phyloP scores from a whole-genome alignment of 2,113 vertebrate genomes.

The Urocitellus parryii region DNA sequence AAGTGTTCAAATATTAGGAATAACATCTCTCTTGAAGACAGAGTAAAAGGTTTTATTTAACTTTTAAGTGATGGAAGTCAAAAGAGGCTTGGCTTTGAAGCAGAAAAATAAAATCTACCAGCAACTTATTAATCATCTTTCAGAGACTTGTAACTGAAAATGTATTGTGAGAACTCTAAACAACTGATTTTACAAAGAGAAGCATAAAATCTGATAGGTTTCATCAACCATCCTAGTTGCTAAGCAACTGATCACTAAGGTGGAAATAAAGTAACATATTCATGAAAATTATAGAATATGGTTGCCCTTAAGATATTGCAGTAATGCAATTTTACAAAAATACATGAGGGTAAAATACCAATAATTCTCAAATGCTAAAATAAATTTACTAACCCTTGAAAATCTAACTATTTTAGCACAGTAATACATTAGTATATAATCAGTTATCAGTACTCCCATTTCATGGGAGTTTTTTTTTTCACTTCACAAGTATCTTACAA shows the following conservation, averaged over 20 bases:
- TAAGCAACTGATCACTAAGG: constrained; percentile 59
- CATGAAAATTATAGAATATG: not conserved
- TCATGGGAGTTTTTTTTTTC: no score
- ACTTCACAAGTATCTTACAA: no score
- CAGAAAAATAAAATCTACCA: not conserved
- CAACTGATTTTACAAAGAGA: constrained; percentile 15
- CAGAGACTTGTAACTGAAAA: not conserved
- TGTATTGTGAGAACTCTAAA: constrained; percentile 6
- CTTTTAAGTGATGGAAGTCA: not conserved
- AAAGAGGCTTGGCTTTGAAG: not conserved
- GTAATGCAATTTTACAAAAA: no score
- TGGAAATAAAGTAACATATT: constrained; percentile 5
- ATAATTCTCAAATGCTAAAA: no score
- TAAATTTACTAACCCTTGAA: no score
- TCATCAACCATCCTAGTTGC: constrained; percentile 36
- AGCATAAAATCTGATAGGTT: not conserved
- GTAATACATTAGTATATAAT: no score
- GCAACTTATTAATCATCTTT: not conserved
- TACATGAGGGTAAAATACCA: no score
- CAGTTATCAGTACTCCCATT: no score
- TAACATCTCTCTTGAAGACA: not conserved
- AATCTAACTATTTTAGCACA: no score
- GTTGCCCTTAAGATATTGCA: no score
- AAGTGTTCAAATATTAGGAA: not conserved
- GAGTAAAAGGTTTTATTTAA: not conserved